phyloP scores from a whole-genome alignment of 2,888 invertebrate genomes.

The Hipparchia sbordonii region DNA sequence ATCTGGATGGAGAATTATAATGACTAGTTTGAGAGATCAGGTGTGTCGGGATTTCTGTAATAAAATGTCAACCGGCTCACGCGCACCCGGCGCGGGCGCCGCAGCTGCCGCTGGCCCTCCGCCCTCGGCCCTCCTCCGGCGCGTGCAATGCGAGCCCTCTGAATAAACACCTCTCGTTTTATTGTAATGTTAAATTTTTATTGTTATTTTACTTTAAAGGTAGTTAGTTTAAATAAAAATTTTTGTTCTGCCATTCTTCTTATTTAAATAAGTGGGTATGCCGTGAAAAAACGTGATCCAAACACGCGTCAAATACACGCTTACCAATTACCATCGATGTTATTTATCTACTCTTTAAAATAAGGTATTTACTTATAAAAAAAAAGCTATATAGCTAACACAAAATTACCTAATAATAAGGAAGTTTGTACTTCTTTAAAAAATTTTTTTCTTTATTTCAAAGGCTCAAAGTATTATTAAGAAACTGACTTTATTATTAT shows the following conservation, averaged over 20 bases:
- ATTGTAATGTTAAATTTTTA: slow-evolving; percentile 53
- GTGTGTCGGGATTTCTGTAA: slow-evolving; percentile 76
- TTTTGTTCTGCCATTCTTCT: neutral
- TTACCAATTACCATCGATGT: too few relatives aligned
- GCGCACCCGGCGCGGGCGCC: slow-evolving; percentile 68
- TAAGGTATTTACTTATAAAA: too few relatives aligned
- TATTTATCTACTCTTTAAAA: too few relatives aligned
- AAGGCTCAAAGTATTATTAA: too few relatives aligned
- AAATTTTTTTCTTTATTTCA: too few relatives aligned
- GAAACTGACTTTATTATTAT: too few relatives aligned
- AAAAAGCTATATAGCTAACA: too few relatives aligned
- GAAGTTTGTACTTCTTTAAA: too few relatives aligned
- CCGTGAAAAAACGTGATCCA: too few relatives aligned
- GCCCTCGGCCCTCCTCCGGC: slow-evolving; percentile 56
- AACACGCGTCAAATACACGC: too few relatives aligned
- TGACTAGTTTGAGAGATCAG: slow-evolving; percentile 73
- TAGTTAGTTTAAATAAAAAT: slow-evolving; percentile 12
- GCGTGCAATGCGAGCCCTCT: slow-evolving; percentile 57
- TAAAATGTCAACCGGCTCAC: slow-evolving; percentile 72
- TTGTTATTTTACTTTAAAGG: slow-evolving; percentile 25
- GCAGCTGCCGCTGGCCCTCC: slow-evolving; percentile 69
- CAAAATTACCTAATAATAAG: too few relatives aligned
- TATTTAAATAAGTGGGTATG: neutral
- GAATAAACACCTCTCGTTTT: slow-evolving; percentile 66
- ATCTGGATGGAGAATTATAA: slow-evolving; percentile 47